These are phyloP conservation scores for Crypturellus undulatus DNA, from an alignment of 2,113 vertebrate genomes.

Conservation along the genomic window DNA sequence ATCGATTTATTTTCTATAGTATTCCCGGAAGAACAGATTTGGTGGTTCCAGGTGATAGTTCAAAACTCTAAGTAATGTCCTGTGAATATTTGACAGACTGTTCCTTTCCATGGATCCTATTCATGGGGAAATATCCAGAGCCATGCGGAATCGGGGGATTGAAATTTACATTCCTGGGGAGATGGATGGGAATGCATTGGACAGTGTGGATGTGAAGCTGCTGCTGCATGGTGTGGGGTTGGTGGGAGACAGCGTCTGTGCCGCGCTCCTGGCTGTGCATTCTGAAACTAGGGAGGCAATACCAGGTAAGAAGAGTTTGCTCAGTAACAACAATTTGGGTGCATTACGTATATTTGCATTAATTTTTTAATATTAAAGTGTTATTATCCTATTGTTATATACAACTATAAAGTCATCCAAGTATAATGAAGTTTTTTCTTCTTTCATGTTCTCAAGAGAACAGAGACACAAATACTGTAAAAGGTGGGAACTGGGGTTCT, in stretches of 20 bases:
- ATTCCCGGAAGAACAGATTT: background rate
- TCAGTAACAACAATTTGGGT: fast-evolving
- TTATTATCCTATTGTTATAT: background rate
- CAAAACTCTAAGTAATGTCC: background rate
- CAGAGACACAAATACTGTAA: background rate
- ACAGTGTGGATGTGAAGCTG: constrained; percentile 88
- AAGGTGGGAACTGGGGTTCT: background rate
- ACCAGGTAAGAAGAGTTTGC: constrained; percentile 80
- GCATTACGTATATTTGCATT: background rate
- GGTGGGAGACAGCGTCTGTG: constrained; percentile 87
- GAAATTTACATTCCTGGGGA: constrained; percentile 93
- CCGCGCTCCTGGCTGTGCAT: constrained; percentile 87
- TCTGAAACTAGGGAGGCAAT: constrained; percentile 81
- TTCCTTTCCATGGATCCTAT: constrained; percentile 97
- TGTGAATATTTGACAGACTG: constrained; percentile 77
- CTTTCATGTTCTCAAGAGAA: background rate
- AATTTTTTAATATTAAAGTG: background rate
- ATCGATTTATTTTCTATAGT: background rate
- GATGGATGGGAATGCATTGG: constrained; percentile 78
- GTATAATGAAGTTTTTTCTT: background rate
- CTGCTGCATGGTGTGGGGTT: constrained; percentile 89
- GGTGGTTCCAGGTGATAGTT: background rate
- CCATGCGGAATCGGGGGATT: constrained; percentile 96
- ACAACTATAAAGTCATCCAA: background rate
- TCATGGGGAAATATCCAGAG: constrained; percentile 96